Base-by-base conservation (phyloP, 1,140 invertebrate species). In the Leptinotarsa lineolata region DNA sequence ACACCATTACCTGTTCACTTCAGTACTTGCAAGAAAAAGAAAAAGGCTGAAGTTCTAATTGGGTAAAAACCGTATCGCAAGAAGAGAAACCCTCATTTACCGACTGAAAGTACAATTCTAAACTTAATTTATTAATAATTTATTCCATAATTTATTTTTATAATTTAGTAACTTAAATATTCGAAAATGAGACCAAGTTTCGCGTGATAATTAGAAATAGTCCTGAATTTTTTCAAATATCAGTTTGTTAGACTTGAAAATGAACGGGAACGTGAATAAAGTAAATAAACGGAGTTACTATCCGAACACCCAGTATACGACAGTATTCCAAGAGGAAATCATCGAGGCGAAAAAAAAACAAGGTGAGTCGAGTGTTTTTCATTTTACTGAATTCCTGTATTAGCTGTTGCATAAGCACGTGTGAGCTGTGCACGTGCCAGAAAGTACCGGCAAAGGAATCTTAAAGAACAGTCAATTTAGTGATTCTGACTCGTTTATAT, bases 1-100 rank as follows among this genome's bases (percentile, higher is more conserved):
- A 39, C 65, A 67, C 65, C 30, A 24, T 67, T 44, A 63, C 24
- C 24, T 30, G 18, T 67, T 67, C 39, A 30, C 65, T 39, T 44
- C 39, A 1, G 39, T 46, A 12, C 20, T 67, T 8, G 65, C n/a
- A 16, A 15, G 65, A 18, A 67, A 67, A 67, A 67, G 39, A 45
- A 67, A 67, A 20, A 67, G 30, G 18, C 39, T 67, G 15, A 67
- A 67, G 30, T 44, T 21, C 18, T 15, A 44, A 45, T 21, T 54
- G 15, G 48, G 16, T 15, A 18, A 3, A 13, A 54, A 54, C n/a
- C 6, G 15, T 0, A 54, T 54, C 6, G n/a, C 30, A 39, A 39
- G 30, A 1, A 54, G 48, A 54, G 48, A 54, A 54, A 54, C n/a
- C 48, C n/a, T 54, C 13, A 54, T 8, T 18, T 18, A 54, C 48